phyloP scores from a whole-genome alignment of 2,113 vertebrate genomes.

The Mirza zaza region DNA sequence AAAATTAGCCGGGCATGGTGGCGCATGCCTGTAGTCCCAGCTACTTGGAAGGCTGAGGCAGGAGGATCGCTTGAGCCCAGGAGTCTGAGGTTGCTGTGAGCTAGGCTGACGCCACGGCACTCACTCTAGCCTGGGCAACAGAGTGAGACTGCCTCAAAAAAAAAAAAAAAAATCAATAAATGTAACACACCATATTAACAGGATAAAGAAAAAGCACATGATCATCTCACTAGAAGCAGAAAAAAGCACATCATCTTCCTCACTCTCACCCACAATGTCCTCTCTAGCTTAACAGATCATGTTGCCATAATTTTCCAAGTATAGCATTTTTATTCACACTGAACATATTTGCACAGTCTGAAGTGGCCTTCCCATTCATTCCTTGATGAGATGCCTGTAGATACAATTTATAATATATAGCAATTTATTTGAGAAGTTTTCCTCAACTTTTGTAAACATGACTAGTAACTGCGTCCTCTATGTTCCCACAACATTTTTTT shows the following conservation, averaged over 20 bases:
- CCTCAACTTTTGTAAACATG: neutral
- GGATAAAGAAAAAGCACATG: neutral
- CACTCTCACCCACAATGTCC: neutral
- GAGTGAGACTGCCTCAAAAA: too few species aligned
- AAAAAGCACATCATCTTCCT: neutral
- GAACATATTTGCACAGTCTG: neutral
- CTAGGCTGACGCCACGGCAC: too few species aligned
- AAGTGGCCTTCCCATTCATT: slow-evolving; percentile 10
- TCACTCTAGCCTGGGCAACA: too few species aligned
- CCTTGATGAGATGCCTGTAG: neutral
- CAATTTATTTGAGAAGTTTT: neutral
- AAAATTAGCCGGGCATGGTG: too few species aligned
- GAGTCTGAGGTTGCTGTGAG: too few species aligned
- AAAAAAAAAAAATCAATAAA: neutral
- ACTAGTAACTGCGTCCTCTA: neutral
- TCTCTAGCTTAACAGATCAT: neutral
- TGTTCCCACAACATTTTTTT: neutral
- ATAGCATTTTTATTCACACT: neutral
- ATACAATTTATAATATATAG: neutral
- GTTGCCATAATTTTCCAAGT: neutral
- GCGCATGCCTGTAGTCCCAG: too few species aligned
- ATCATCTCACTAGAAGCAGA: neutral
- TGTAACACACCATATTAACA: neutral
- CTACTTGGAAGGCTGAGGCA: too few species aligned
- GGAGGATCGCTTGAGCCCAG: too few species aligned